These are phyloP conservation scores for Otolemur crassicaudatus DNA, from an alignment of 2,797 vertebrate genomes.

Conservation along the genomic window DNA sequence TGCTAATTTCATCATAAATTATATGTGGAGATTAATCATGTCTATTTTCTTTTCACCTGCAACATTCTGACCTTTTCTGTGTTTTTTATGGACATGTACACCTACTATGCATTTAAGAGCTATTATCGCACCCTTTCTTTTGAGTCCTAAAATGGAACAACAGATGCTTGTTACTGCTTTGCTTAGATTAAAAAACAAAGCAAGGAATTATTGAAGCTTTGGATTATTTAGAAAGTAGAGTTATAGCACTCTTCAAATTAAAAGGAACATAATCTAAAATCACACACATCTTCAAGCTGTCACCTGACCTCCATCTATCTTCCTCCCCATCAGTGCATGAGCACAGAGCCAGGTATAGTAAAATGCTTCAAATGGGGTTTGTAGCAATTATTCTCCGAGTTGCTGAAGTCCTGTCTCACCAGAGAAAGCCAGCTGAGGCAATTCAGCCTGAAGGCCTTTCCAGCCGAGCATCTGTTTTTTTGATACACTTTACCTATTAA, in stretches of 20 bases:
- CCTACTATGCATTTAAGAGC: neutral
- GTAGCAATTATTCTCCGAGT: slow-evolving; percentile 80
- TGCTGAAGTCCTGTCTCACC: slow-evolving; percentile 69
- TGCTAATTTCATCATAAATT: neutral
- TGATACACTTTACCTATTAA: slow-evolving; percentile 83
- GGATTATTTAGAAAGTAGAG: neutral
- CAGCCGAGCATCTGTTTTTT: slow-evolving; percentile 82
- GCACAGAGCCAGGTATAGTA: slow-evolving; percentile 23
- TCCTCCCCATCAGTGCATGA: neutral
- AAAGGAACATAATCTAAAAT: slow-evolving; percentile 39
- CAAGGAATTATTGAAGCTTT: neutral
- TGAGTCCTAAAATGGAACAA: neutral
- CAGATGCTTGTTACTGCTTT: neutral
- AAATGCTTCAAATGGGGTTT: slow-evolving; percentile 44
- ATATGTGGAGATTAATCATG: neutral
- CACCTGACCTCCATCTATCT: neutral
- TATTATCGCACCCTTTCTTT: neutral
- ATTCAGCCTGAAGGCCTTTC: slow-evolving; percentile 69
- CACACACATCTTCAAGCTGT: neutral
- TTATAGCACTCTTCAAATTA: neutral
- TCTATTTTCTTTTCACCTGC: neutral
- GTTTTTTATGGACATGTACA: neutral
- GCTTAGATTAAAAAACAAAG: slow-evolving; percentile 2
- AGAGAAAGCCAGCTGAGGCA: slow-evolving; percentile 77
- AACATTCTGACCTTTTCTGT: neutral